Base-by-base conservation (phyloP, 2,113 vertebrate genomes). In the Pithys albifrons region DNA sequence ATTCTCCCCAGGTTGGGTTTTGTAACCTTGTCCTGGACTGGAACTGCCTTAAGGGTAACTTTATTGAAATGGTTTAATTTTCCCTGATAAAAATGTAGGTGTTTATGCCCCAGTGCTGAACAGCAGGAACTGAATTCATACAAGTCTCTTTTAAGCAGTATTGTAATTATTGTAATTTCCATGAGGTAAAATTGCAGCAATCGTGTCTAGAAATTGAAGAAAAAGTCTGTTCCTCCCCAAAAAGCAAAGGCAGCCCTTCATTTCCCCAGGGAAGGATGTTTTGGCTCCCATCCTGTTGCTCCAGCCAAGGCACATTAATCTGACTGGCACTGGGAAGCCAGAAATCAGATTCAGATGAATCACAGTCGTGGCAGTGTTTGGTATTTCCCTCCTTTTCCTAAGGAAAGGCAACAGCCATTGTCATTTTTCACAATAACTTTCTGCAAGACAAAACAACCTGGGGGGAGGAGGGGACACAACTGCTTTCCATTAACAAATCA, bases 341-440 rank as follows among this genome's bases (percentile, higher is more conserved):
- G 78, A 96, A 96, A 93, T 94, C 91, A 88, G 81, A 78, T 75
- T 96, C 91, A 95, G 93, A 85, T 94, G 93, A 96, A 95, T 94
- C 82, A 89, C 6, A 85, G 64, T 55, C 55, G 16, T 69, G 82
- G 24, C 75, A 91, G 73, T 4, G 72, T 28, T 80, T 17, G 39
- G 91, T 89, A 95, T 96, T 97, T 96, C 94, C 91, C 87, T 93
- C 62, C 82, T 91, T 90, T 94, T 80, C 61, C 15, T 22, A 83
- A 95, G 65, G 22, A 41, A 91, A 96, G 64, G 75, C 82, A 96
- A 77, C 35, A 67, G 55, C 64, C 65, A 94, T 88, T 94, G 90
- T 93, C 23, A 6, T 91, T 96, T 66, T 73, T 94, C 89, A 91
- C 82, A 93, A 62, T 71, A 85, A 95, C n/a, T 65, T 82, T 54